Evolutionary conservation across 2,113 vertebrate genomes (phyloP), one percentile per base, ranked within the genome.

Genomic region (Neodon shergylaensis): DNA sequence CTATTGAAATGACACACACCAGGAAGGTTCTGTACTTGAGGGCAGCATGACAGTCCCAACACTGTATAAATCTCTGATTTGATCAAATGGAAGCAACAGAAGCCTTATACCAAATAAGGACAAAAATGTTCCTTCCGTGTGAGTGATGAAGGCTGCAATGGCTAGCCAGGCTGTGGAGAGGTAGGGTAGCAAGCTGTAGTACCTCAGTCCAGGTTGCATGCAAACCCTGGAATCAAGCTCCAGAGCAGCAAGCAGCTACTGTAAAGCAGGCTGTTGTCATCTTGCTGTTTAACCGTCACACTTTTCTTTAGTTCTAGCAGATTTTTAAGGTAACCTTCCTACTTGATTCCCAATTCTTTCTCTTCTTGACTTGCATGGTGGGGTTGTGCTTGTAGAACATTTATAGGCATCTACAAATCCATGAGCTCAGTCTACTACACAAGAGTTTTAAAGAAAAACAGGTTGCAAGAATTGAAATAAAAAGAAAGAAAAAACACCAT

Each of bases 391-490:
- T 96, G 24, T 76, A 76, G 95, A 89, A 11, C 3, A 90, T 39
- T 97, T 92, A 76, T 24, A 91, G n/a, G 77, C 54, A 92, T 76
- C 22, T 68, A 28, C 7, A 87, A 26, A 84, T 90, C 72, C 58
- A 49, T 91, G 44, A 85, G 72, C 21, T 77, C 61, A 88, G 79
- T 70, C 0, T 74, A 44, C 74, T 82, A 86, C 68, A 89, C 44
- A 88, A 95, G 7, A 0, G 36, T 66, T 92, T 22, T 72, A 95
- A 94, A 77, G 72, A 68, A 82, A 61, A 77, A 91, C 95, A 47
- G 31, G 93, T n/a, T 68, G n/a, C 2, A 14, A 95, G 17, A 96
- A 93, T 58, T 92, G 76, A 2, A 73, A 94, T 39, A 28, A 66
- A 66, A 66, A 21, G 19, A 94, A 42, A 12, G 4, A 65, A 65